Evolutionary conservation across 2,113 vertebrate genomes (phyloP).

Genomic region (Salminus brasiliensis): DNA sequence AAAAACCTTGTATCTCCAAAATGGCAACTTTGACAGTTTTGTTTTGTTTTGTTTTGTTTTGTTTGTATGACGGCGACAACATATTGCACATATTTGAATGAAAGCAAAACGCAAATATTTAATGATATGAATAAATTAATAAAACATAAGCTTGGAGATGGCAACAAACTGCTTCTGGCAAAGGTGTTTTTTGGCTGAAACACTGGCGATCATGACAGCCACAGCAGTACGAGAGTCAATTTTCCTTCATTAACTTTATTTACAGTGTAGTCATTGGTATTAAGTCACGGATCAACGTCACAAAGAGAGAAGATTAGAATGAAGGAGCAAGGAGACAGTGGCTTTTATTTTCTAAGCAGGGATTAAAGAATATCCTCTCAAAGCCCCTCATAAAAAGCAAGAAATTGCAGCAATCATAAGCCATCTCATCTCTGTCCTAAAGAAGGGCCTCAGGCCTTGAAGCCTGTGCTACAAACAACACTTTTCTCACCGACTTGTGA

Average conservation of each 20-base stretch:
- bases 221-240: not conserved
- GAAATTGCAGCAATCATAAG: slow-evolving; percentile 9
- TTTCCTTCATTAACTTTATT: slow-evolving; percentile 34
- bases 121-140: no score
- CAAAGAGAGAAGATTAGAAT: slow-evolving; percentile 23
- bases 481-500: not conserved
- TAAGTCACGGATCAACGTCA: slow-evolving; percentile 17
- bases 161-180: not conserved
- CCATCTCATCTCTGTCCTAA: not conserved
- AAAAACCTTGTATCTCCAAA: no score
- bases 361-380: slow-evolving; percentile 19
- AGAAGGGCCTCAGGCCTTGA: not conserved
- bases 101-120: no score
- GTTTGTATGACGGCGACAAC: no score
- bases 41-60: no score
- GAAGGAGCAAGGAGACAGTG: not conserved
- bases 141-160: no score
- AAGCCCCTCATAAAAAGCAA: slow-evolving; percentile 17
- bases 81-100: no score
- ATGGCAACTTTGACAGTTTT: no score
- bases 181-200: not conserved
- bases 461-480: not conserved
- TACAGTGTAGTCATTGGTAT: slow-evolving; percentile 13
- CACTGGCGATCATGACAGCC: not conserved
- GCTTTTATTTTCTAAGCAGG: slow-evolving; percentile 27